A percentile compares a stretch with the other conserved stretches of the same genome.
Conservation (phyloP, 30 jellyfish, hydroid and myxozoan genomes). For the Morbakka virulenta region DNA sequence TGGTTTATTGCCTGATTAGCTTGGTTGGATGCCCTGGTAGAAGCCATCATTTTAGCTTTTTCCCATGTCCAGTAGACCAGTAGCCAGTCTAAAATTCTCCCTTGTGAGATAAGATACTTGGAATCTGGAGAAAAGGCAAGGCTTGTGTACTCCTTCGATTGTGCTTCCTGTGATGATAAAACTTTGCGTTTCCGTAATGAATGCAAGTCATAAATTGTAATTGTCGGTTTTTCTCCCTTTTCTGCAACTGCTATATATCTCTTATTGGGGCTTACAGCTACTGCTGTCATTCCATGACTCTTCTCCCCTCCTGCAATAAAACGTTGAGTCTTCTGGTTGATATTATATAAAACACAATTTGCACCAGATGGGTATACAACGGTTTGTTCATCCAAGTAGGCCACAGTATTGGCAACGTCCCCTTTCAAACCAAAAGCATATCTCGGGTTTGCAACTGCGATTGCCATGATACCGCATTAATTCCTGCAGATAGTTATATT, state of each 20-base stretch:
- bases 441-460: slow-evolving; percentile 89
- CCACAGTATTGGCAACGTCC: slow-evolving; percentile 81
- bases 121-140: slow-evolving; percentile 97
- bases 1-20: slow-evolving; percentile 72
- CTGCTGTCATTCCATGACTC: slow-evolving; percentile 85
- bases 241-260: slow-evolving; percentile 95
- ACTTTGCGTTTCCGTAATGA: slow-evolving; percentile 87
- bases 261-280: slow-evolving; percentile 90
- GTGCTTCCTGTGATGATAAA: slow-evolving; percentile 63
- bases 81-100: slow-evolving; percentile 94
- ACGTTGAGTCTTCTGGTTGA: slow-evolving; percentile 81
- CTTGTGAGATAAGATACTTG: slow-evolving; percentile 82
- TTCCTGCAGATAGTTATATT: too few species aligned
- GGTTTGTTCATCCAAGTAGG: slow-evolving; percentile 91
- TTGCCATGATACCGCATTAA: slow-evolving; percentile 53
- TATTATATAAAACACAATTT: slow-evolving; percentile 86
- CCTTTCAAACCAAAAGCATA: slow-evolving; percentile 86
- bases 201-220: slow-evolving; percentile 83
- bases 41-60: slow-evolving; percentile 87
- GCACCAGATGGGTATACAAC: slow-evolving; percentile 92
- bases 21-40: slow-evolving; percentile 73
- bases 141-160: slow-evolving; percentile 69
- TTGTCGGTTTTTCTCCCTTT: slow-evolving; percentile 84
- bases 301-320: slow-evolving; percentile 84
- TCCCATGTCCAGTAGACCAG: slow-evolving; percentile 97